Evolutionary conservation across 2,113 vertebrate genomes (phyloP).

Genomic region (Cryptotis parvus): DNA sequence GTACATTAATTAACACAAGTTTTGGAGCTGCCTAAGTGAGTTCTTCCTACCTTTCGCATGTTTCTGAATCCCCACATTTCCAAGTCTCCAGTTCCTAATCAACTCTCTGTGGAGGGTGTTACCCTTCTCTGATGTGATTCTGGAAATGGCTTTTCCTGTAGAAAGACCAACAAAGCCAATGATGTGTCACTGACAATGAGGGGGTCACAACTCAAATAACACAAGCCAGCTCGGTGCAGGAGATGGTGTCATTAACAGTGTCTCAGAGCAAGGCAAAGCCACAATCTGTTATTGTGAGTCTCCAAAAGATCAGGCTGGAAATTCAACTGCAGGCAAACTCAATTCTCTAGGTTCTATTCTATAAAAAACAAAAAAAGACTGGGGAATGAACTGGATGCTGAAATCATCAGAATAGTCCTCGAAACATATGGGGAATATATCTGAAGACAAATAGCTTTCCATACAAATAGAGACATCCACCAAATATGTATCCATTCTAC

Average conservation of each 20-base stretch:
- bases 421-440: constrained; percentile 7
- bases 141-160: not conserved
- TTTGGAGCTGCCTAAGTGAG: not conserved
- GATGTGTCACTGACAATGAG: not conserved
- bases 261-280: constrained; percentile 7
- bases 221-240: not conserved
- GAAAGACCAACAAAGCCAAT: not conserved
- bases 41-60: not conserved
- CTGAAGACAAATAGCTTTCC: constrained; percentile 59
- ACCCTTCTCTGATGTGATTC: not conserved
- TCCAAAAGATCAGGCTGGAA: constrained; percentile 1
- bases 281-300: constrained; percentile 40
- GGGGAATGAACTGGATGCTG: constrained; percentile 13
- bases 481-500: constrained; percentile 10
- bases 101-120: not conserved
- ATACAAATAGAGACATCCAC: constrained; percentile 37
- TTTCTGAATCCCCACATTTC: not conserved
- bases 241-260: constrained; percentile 27
- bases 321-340: constrained; percentile 47
- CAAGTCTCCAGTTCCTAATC: not conserved
- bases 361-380: not conserved
- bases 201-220: not conserved
- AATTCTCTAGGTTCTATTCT: constrained; percentile 6
- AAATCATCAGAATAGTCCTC: constrained; percentile 19
- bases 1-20: not conserved